These are phyloP conservation scores for Crotalus horridus DNA, from an alignment of 2,113 vertebrate genomes.

Conservation along the genomic window DNA sequence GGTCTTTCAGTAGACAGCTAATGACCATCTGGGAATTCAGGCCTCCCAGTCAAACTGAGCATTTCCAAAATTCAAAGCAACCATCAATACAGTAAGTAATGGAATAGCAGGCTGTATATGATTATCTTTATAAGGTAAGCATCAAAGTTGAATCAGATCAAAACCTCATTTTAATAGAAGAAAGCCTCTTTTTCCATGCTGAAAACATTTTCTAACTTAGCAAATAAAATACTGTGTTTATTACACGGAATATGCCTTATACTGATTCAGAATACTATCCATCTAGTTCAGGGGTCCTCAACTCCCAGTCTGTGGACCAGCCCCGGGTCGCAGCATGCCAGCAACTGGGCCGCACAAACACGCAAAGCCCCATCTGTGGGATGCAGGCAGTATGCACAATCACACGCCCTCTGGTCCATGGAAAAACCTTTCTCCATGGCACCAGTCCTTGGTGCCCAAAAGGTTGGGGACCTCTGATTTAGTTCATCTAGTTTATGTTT, in stretches of 20 bases:
- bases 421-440: too few species aligned
- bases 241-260: background rate
- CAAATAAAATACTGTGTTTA: background rate
- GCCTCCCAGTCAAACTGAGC: slow-evolving; percentile 62
- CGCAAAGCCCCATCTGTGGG: too few species aligned
- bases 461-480: background rate
- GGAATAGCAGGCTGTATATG: slow-evolving; percentile 61
- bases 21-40: slow-evolving; percentile 72
- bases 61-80: slow-evolving; percentile 64
- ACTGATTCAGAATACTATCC: background rate
- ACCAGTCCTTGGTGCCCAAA: too few species aligned
- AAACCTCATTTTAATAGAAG: slow-evolving; percentile 54
- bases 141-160: slow-evolving; percentile 51
- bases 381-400: too few species aligned
- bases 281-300: background rate
- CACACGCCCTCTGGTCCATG: too few species aligned
- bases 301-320: too few species aligned
- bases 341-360: too few species aligned
- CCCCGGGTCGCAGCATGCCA: too few species aligned
- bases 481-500: background rate
- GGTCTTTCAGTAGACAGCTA: slow-evolving; percentile 72
- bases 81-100: slow-evolving; percentile 65
- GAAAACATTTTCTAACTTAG: slow-evolving; percentile 19
- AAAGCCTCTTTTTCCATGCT: background rate
- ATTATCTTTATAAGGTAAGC: slow-evolving; percentile 62